phyloP scores from a whole-genome alignment of 2,888 invertebrate genomes.

The Eurytoma californica region DNA sequence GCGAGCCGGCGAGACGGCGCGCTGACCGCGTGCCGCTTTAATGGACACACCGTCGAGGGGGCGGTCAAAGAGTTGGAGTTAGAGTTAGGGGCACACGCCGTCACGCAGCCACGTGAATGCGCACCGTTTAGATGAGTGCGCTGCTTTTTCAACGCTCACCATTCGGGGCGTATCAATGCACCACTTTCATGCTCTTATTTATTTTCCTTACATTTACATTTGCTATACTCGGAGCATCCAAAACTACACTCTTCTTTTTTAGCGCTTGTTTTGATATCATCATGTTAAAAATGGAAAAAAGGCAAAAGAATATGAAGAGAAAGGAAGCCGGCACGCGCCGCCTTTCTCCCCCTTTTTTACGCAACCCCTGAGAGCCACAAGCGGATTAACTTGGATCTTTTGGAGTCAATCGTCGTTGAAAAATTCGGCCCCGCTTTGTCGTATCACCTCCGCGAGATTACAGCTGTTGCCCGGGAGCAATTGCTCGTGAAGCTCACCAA shows the following conservation, averaged over 20 bases:
- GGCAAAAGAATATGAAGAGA: no score
- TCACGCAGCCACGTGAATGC: not conserved
- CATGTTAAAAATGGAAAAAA: no score
- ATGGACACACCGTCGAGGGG: not conserved
- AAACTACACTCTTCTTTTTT: no score
- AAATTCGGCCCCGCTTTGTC: not conserved
- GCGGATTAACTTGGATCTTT: slow-evolving; percentile 35
- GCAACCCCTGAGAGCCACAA: slow-evolving; percentile 17
- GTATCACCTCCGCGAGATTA: slow-evolving; percentile 20
- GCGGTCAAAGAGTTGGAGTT: slow-evolving; percentile 28
- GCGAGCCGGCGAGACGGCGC: slow-evolving; percentile 1
- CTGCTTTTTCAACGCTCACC: not conserved
- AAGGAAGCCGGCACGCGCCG: not conserved
- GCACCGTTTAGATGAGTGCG: no score
- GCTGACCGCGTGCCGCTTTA: slow-evolving; percentile 4
- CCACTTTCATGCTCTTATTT: no score
- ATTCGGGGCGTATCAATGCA: no score
- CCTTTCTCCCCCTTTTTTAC: not conserved
- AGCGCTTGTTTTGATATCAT: no score
- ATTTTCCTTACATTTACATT: no score
- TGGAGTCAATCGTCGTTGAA: slow-evolving; percentile 44
- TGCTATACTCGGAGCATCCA: no score
- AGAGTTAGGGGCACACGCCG: not conserved
- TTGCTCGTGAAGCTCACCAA: slow-evolving; percentile 23
- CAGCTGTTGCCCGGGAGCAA: slow-evolving; percentile 15